Percentiles rank a stretch among this genome's conserved stretches.
Conservation (phyloP, 2,113 vertebrate species). For the Channa argus region DNA sequence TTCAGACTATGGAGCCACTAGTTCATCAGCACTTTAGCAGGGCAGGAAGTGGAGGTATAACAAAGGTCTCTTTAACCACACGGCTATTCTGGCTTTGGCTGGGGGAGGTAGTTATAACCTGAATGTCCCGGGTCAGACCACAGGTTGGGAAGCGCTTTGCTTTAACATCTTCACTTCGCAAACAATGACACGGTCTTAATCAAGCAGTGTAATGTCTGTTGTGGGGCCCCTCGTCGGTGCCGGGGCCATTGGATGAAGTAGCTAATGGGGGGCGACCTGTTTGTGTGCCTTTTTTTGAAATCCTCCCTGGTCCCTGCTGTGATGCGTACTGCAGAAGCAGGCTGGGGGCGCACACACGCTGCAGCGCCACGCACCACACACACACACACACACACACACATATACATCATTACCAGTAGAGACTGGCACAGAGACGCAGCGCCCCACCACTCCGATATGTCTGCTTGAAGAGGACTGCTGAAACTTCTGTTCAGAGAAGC, state of each 20-base stretch:
- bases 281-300: conserved; percentile 58
- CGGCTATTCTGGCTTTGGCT: conserved; percentile 20
- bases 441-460: conserved; percentile 45
- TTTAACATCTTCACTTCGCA: conserved; percentile 24
- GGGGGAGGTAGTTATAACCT: conserved; percentile 13
- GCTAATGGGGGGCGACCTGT: conserved; percentile 73
- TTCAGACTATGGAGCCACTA: background rate
- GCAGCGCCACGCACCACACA: conserved; percentile 55
- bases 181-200: conserved; percentile 55
- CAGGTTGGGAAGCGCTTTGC: conserved; percentile 38
- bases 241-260: conserved; percentile 54
- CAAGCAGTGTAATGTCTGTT: conserved; percentile 36
- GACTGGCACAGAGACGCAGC: conserved; percentile 68
- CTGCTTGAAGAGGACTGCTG: conserved; percentile 33
- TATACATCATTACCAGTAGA: conserved; percentile 50
- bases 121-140: conserved; percentile 44
- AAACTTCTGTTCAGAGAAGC: conserved; percentile 62
- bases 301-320: conserved; percentile 61
- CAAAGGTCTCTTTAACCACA: conserved; percentile 27
- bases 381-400: conserved; percentile 4
- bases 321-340: conserved; percentile 77
- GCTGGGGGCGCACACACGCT: conserved; percentile 63
- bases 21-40: background rate
- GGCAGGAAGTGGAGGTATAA: conserved; percentile 24
- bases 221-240: conserved; percentile 29